These are phyloP conservation scores for Percopsis transmontana DNA, from an alignment of 2,113 vertebrate genomes.

Conservation along the genomic window DNA sequence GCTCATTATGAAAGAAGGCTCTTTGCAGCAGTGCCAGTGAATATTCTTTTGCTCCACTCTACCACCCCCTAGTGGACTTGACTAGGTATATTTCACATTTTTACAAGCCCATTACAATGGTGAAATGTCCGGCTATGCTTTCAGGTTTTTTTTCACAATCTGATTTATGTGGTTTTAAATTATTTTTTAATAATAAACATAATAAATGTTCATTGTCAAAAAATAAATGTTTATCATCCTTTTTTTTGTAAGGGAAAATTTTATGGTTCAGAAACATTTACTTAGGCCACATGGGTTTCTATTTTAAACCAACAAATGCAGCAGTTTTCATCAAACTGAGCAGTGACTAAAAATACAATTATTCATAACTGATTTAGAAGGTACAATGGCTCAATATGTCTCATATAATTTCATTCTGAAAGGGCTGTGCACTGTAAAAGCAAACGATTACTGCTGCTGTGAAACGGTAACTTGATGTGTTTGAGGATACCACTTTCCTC, in stretches of 20 bases:
- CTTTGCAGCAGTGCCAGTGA: neutral
- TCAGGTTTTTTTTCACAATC: neutral
- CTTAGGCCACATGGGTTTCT: too few relatives aligned
- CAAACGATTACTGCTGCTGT: slow-evolving; percentile 46
- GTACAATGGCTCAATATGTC: too few relatives aligned
- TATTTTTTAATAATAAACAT: neutral
- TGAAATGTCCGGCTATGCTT: neutral
- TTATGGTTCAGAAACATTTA: too few relatives aligned
- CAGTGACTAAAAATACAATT: too few relatives aligned
- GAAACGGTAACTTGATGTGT: slow-evolving; percentile 59
- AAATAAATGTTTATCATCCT: too few relatives aligned
- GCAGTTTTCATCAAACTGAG: too few relatives aligned
- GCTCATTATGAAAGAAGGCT: slow-evolving; percentile 26
- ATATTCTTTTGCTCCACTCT: slow-evolving; percentile 62
- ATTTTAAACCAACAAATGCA: too few relatives aligned
- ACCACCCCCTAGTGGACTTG: slow-evolving; percentile 66
- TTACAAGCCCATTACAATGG: neutral
- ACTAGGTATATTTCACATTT: neutral
- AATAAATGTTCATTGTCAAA: neutral
- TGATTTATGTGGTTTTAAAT: neutral
- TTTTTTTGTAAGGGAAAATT: too few relatives aligned
- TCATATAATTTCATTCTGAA: too few relatives aligned
- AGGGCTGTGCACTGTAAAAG: slow-evolving; percentile 27
- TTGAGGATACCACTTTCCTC: slow-evolving; percentile 65
- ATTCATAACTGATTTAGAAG: too few relatives aligned